A percentile compares a stretch with the other conserved stretches of the same genome.
phyloP scores from a whole-genome alignment of 2,113 vertebrate species.

The Benitochromis conjunctus region DNA sequence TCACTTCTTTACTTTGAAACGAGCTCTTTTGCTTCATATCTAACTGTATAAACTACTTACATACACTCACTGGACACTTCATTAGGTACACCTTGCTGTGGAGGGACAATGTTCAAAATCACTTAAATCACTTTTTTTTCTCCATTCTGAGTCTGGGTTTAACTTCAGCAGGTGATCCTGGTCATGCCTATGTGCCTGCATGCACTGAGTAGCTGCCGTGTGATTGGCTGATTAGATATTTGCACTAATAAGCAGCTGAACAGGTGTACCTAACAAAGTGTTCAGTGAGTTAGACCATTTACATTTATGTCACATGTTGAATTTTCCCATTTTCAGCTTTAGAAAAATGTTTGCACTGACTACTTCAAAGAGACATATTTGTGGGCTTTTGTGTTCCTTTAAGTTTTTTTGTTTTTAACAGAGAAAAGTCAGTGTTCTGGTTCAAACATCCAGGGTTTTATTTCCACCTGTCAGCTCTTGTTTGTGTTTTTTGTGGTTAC shows the following conservation, averaged over 20 bases:
- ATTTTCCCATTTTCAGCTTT: neutral
- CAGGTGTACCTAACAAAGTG: neutral
- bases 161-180: neutral
- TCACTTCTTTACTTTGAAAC: neutral
- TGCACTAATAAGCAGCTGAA: neutral
- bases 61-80: neutral
- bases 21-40: neutral
- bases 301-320: neutral
- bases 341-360: neutral
- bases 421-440: neutral
- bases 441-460: neutral
- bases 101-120: neutral
- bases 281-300: neutral
- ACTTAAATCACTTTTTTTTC: neutral
- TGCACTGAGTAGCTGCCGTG: neutral
- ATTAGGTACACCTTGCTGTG: neutral
- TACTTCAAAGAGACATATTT: neutral
- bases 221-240: neutral
- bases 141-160: neutral
- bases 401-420: neutral
- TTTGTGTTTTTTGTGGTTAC: neutral
- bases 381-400: rapidly evolving
- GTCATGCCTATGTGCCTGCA: neutral
- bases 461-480: neutral
- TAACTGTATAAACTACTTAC: neutral